Evolutionary conservation across 2,113 vertebrate species (phyloP).

Genomic region (Canis aureus): DNA sequence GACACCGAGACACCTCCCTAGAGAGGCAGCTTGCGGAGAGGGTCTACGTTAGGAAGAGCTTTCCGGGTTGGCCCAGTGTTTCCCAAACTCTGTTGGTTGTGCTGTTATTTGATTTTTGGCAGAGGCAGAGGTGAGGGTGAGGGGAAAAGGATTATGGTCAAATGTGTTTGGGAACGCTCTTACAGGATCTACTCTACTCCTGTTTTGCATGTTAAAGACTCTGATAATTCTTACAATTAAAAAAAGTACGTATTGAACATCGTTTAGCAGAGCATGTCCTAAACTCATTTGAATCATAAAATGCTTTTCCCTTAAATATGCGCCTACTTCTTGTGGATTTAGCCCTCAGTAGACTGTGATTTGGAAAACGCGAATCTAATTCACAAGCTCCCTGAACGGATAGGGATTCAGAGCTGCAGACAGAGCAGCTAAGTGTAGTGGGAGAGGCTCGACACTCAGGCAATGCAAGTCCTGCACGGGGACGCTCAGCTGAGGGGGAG

Average conservation of each 20-base stretch:
- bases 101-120: slow-evolving; percentile 41
- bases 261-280: not conserved
- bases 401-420: not conserved
- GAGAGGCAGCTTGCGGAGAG: not conserved
- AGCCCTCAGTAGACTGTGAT: not conserved
- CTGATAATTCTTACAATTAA: slow-evolving; percentile 7
- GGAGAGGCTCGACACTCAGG: not conserved
- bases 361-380: not conserved
- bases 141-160: not conserved
- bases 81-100: not conserved
- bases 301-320: not conserved
- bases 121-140: not conserved
- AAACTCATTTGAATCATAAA: not conserved
- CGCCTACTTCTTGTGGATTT: not conserved
- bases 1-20: not conserved
- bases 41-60: not conserved
- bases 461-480: rapidly evolving
- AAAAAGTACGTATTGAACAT: not conserved
- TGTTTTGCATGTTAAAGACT: slow-evolving; percentile 38
- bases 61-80: not conserved
- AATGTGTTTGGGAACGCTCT: not conserved
- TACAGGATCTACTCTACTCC: not conserved
- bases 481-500: not conserved
- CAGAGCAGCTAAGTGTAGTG: not conserved
- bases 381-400: not conserved